phyloP scores from a whole-genome alignment of 2,888 invertebrate genomes.

The Tenthredo notha region DNA sequence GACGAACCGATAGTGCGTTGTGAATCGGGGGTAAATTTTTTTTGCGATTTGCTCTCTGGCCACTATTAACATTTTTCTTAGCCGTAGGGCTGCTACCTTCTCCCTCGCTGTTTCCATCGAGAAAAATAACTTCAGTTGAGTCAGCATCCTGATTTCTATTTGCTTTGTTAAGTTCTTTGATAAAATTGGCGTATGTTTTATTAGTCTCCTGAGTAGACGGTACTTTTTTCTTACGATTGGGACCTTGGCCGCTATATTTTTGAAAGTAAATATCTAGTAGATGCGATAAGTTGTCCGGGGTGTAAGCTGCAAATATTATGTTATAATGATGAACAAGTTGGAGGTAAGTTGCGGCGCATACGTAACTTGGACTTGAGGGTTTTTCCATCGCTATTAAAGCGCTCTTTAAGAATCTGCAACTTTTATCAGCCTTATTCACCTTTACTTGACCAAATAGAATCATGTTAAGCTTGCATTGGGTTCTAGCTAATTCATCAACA shows the following conservation, averaged over 20 bases:
- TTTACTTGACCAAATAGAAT: constrained; percentile 31
- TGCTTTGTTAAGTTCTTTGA: background rate
- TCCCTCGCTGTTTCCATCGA: background rate
- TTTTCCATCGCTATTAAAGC: background rate
- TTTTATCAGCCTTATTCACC: background rate
- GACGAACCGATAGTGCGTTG: background rate
- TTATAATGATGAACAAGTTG: constrained; percentile 53
- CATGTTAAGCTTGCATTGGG: constrained; percentile 44
- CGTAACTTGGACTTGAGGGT: background rate
- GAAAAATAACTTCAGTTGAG: background rate
- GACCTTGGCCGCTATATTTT: background rate
- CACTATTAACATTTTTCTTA: background rate
- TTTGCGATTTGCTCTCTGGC: background rate
- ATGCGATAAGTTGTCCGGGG: background rate
- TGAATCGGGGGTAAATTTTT: background rate
- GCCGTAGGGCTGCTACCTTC: background rate
- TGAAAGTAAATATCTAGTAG: background rate
- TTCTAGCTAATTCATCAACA: constrained; percentile 23
- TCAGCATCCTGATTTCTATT: background rate
- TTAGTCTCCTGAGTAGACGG: background rate
- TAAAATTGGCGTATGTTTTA: background rate
- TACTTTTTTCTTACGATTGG: background rate
- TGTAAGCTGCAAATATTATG: constrained; percentile 56
- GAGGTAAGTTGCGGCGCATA: constrained; percentile 41
- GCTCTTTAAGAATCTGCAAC: background rate